A percentile compares a stretch with the other conserved stretches of the same genome.
Conservation (phyloP, 2,797 vertebrate species). For the Lithobates pipiens region DNA sequence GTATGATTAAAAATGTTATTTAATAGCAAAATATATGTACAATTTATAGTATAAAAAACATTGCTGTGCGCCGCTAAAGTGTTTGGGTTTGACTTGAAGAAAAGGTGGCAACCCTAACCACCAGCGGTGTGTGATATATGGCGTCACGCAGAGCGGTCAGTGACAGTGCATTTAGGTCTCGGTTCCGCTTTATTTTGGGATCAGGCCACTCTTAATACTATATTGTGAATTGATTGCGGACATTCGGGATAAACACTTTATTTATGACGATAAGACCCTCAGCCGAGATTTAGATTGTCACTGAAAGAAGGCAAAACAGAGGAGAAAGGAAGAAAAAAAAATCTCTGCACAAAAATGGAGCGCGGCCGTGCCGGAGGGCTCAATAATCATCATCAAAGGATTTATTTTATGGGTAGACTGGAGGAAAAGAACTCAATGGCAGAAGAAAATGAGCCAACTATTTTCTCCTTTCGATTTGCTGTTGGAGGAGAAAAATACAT, state of each 20-base stretch:
- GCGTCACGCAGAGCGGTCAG: too few species aligned
- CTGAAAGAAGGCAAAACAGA: background rate
- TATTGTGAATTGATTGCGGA: background rate
- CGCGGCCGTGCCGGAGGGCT: constrained; percentile 14
- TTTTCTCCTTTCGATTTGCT: background rate
- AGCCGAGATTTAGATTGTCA: background rate
- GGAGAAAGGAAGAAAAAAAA: constrained; percentile 23
- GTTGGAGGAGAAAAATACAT: background rate
- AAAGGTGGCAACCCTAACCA: too few species aligned
- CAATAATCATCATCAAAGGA: constrained; percentile 41
- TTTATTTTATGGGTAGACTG: constrained; percentile 1
- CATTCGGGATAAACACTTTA: background rate
- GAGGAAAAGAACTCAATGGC: constrained; percentile 11
- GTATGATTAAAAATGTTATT: too few species aligned
- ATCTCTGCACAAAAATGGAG: background rate
- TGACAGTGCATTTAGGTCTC: too few species aligned
- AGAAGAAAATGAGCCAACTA: constrained; percentile 21
- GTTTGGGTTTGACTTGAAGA: too few species aligned
- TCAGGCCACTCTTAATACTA: too few species aligned
- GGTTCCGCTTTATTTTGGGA: too few species aligned
- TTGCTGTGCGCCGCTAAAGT: too few species aligned
- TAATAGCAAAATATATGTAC: too few species aligned
- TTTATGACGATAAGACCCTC: background rate
- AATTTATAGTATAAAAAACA: too few species aligned
- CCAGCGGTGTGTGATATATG: too few species aligned